These are phyloP conservation scores for Formica aserva DNA, from an alignment of 2,888 invertebrate genomes.

Conservation along the genomic window DNA sequence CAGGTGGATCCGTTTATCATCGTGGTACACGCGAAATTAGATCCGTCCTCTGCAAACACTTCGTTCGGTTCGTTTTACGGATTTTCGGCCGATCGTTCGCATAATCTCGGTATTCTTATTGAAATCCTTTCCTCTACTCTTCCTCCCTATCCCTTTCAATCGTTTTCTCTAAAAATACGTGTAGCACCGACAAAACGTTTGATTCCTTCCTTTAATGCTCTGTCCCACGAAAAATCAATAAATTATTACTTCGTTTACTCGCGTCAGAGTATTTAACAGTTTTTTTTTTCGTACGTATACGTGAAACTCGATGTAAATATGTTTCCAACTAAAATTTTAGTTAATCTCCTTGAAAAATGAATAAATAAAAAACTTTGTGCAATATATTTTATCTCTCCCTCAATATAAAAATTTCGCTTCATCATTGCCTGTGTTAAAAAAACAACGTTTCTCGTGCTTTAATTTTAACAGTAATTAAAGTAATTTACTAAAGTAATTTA, in stretches of 20 bases:
- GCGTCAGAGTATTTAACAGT: neutral
- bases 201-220: neutral
- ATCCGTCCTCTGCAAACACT: slow-evolving; percentile 76
- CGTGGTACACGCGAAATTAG: slow-evolving; percentile 72
- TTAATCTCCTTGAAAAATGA: neutral
- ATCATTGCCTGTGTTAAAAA: slow-evolving; percentile 27
- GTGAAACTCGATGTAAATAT: neutral
- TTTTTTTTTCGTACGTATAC: neutral
- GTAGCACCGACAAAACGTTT: neutral
- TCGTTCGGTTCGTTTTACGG: slow-evolving; percentile 70
- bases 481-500: slow-evolving; percentile 40
- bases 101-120: slow-evolving; percentile 51
- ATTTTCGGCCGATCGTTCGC: slow-evolving; percentile 56
- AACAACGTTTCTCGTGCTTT: slow-evolving; percentile 16
- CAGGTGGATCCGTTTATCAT: slow-evolving; percentile 72
- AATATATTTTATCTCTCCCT: slow-evolving; percentile 3
- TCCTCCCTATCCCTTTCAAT: neutral
- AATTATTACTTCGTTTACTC: neutral
- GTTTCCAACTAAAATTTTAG: neutral
- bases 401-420: slow-evolving; percentile 15
- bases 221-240: neutral
- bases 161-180: neutral
- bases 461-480: too few species aligned
- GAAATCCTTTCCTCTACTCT: neutral
- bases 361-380: neutral